A percentile compares a stretch with the other conserved stretches of the same genome.
These are phyloP conservation scores for Linnaemya tessellans DNA, from an alignment of 2,888 invertebrate genomes.

Conservation along the genomic window DNA sequence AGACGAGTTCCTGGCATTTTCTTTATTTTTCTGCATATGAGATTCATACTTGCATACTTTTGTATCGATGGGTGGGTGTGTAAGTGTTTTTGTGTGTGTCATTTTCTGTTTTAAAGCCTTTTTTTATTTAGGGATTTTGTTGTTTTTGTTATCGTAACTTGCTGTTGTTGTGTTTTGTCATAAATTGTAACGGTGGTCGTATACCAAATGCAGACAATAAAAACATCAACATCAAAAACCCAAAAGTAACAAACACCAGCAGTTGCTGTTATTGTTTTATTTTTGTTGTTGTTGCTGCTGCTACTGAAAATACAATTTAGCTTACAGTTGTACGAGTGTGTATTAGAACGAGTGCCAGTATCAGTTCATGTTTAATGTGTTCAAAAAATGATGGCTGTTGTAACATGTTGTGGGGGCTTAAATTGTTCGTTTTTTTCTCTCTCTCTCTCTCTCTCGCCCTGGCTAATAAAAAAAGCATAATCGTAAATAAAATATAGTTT, in stretches of 20 bases:
- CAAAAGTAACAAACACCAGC: constrained; percentile 21
- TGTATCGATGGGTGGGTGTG: background rate
- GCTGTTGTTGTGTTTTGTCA: constrained; percentile 71
- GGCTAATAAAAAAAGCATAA: background rate
- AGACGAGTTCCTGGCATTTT: background rate
- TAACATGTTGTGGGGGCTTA: constrained; percentile 33
- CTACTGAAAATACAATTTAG: background rate
- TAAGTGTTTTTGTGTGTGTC: constrained; percentile 19
- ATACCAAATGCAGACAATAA: constrained; percentile 43
- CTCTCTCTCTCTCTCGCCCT: background rate
- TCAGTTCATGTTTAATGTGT: constrained; percentile 43
- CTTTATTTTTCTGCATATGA: background rate
- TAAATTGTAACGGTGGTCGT: constrained; percentile 67
- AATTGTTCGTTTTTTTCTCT: background rate
- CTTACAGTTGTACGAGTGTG: constrained; percentile 9
- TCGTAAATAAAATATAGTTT: background rate
- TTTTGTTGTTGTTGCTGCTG: background rate
- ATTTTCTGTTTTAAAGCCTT: constrained; percentile 5
- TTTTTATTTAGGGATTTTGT: constrained; percentile 10
- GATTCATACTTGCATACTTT: too few species aligned
- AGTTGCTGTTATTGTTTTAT: constrained; percentile 5
- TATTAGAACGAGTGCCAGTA: constrained; percentile 8
- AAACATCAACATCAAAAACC: constrained; percentile 41
- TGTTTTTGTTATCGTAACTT: constrained; percentile 60
- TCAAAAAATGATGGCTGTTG: constrained; percentile 38